These are phyloP conservation scores for Cryptoprocta ferox DNA, from an alignment of 2,797 vertebrate species.

Conservation along the genomic window DNA sequence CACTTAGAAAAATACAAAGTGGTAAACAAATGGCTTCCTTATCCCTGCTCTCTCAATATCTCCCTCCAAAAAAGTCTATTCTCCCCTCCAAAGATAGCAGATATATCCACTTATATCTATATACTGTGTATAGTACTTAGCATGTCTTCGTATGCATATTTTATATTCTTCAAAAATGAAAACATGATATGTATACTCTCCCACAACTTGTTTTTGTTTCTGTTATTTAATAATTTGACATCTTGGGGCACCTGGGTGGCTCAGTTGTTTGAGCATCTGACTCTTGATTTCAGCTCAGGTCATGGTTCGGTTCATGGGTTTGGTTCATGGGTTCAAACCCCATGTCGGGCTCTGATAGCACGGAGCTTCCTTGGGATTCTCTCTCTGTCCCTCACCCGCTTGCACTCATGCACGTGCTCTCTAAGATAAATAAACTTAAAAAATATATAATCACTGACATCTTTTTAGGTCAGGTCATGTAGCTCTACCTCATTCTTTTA, in stretches of 20 bases:
- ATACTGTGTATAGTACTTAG: neutral
- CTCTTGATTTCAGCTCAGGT: too few relatives aligned
- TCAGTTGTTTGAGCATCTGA: too few relatives aligned
- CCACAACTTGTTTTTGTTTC: neutral
- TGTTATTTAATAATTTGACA: neutral
- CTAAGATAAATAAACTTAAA: too few relatives aligned
- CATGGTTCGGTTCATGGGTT: neutral
- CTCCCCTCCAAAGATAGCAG: neutral
- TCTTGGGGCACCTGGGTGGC: too few relatives aligned
- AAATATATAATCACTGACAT: neutral
- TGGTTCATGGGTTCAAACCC: neutral
- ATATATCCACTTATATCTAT: neutral
- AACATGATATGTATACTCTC: neutral
- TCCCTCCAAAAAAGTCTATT: neutral
- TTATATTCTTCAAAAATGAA: neutral
- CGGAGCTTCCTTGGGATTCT: too few relatives aligned
- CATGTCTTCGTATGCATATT: neutral
- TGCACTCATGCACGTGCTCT: too few relatives aligned
- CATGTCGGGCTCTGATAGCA: too few relatives aligned
- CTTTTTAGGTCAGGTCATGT: neutral
- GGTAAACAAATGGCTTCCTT: neutral
- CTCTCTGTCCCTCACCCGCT: too few relatives aligned
- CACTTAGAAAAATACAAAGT: neutral
- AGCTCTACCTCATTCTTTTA: neutral
- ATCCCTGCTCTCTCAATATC: neutral